Conservation (phyloP, 2,888 invertebrate species). For the Corbicula japonica region DNA sequence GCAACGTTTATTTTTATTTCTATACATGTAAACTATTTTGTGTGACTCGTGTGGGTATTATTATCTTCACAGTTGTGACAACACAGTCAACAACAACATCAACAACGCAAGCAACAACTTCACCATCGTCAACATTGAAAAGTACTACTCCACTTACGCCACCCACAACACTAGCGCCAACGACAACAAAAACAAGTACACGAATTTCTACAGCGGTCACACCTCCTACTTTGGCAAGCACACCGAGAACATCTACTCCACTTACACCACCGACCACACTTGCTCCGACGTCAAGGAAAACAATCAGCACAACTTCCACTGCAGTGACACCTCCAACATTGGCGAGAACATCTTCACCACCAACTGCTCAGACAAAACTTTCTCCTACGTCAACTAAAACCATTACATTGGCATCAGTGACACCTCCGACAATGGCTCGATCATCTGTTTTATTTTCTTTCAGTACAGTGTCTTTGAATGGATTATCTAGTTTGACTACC, state of each 20-base stretch:
- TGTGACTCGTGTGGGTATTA: background rate
- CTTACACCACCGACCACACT: background rate
- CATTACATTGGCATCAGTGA: no score
- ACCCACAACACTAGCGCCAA: background rate
- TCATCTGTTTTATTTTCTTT: no score
- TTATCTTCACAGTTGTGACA: background rate
- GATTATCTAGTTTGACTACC: no score
- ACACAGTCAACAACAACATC: conserved; percentile 5
- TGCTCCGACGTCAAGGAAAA: background rate
- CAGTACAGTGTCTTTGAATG: no score
- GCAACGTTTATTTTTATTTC: background rate
- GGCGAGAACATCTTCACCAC: no score
- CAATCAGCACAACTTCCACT: background rate
- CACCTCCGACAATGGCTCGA: no score
- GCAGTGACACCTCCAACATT: background rate
- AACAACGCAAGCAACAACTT: conserved; percentile 1
- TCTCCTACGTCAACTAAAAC: no score
- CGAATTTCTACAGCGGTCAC: background rate
- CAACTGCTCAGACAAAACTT: no score
- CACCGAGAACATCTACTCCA: background rate
- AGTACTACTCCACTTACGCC: background rate
- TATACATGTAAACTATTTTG: no score
- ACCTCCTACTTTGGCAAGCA: background rate
- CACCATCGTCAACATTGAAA: background rate
- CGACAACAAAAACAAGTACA: background rate